Percentiles rank a stretch among this genome's conserved stretches.
Evolutionary conservation across 2,888 invertebrate species (phyloP).

Genomic region (Trisateles emortualis): DNA sequence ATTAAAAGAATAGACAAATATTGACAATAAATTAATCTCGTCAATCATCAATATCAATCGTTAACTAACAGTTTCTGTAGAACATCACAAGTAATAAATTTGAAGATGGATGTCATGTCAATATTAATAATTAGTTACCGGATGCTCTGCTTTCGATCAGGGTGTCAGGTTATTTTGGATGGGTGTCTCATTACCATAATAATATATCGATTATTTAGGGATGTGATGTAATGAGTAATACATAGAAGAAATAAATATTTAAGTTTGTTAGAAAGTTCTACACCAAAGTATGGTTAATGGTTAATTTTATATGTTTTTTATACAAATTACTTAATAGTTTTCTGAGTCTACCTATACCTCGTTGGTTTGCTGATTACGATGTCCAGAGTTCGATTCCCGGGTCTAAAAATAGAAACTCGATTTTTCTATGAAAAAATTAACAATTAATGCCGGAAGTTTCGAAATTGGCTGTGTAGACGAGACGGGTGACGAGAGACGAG

Average conservation of each 20-base stretch:
- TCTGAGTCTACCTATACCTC: too few relatives aligned
- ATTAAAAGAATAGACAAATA: neutral
- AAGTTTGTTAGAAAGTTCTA: neutral
- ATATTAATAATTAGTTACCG: conserved; percentile 31
- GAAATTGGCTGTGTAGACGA: too few relatives aligned
- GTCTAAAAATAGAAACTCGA: too few relatives aligned
- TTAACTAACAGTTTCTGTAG: neutral
- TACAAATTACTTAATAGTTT: too few relatives aligned
- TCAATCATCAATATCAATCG: conserved; percentile 1
- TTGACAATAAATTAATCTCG: neutral
- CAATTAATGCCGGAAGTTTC: too few relatives aligned
- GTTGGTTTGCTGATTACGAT: too few relatives aligned
- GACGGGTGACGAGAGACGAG: too few relatives aligned
- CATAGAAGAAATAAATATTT: neutral
- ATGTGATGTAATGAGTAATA: neutral
- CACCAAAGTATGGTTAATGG: too few relatives aligned
- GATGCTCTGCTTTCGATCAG: conserved; percentile 37
- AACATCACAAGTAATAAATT: neutral
- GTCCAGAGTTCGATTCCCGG: too few relatives aligned
- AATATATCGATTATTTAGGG: neutral
- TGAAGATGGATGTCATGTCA: conserved; percentile 23
- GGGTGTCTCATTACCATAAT: conserved; percentile 1
- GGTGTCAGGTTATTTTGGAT: conserved; percentile 7
- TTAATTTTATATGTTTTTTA: too few relatives aligned
- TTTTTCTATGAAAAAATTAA: too few relatives aligned